These are phyloP conservation scores for Ictalurus punctatus DNA, from an alignment of 2,113 vertebrate species.

Conservation along the genomic window DNA sequence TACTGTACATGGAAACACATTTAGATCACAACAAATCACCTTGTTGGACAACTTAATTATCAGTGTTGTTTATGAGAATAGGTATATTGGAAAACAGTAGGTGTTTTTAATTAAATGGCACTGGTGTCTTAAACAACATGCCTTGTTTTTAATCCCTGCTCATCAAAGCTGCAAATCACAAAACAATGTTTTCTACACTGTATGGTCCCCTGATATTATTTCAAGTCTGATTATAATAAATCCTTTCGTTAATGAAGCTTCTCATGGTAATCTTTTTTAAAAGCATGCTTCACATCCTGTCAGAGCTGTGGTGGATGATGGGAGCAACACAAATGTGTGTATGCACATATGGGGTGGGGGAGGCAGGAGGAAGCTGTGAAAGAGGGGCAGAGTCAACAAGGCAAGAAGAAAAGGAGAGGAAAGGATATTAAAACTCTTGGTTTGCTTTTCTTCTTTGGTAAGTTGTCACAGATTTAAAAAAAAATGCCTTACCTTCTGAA, in stretches of 20 bases:
- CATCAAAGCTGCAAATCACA: slow-evolving; percentile 13
- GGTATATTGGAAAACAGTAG: neutral
- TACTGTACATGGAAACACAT: slow-evolving; percentile 3
- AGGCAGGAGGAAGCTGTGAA: slow-evolving; percentile 2
- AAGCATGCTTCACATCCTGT: neutral
- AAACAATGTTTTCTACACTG: neutral
- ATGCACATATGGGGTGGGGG: slow-evolving; percentile 21
- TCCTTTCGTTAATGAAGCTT: slow-evolving; percentile 15
- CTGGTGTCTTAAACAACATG: neutral
- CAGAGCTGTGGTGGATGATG: neutral
- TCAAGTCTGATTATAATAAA: slow-evolving; percentile 4
- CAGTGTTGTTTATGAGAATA: neutral
- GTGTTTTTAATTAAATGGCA: neutral
- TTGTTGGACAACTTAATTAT: slow-evolving; percentile 6
- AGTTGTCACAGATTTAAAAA: neutral
- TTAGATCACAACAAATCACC: slow-evolving; percentile 9
- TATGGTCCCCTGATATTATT: neutral
- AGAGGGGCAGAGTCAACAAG: slow-evolving; percentile 17
- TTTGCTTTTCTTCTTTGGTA: neutral
- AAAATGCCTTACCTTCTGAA: neutral
- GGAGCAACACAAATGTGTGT: neutral
- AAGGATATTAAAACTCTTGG: neutral
- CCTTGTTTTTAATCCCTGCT: slow-evolving; percentile 2
- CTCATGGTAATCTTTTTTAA: neutral
- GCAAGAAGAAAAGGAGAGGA: slow-evolving; percentile 1